A percentile compares a stretch with the other conserved stretches of the same genome.
Conservation (phyloP, 2,888 invertebrate genomes). For the Ophion ventricosus region DNA sequence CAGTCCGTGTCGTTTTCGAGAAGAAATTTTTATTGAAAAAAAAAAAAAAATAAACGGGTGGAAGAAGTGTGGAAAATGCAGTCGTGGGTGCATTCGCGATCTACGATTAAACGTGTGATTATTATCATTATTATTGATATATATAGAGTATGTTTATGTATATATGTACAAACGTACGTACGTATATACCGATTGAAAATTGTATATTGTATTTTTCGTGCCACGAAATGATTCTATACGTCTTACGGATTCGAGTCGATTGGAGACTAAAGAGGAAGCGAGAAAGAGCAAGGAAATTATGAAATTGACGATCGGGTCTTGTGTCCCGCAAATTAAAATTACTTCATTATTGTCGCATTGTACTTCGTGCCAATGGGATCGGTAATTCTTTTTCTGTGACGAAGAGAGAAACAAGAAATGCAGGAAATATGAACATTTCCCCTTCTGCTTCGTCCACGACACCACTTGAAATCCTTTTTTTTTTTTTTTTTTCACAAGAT, state of each 20-base stretch:
- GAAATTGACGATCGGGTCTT: slow-evolving; percentile 22
- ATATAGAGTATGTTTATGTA: slow-evolving; percentile 42
- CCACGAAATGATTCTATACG: slow-evolving; percentile 20
- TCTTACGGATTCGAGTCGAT: slow-evolving; percentile 48
- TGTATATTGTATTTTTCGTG: slow-evolving; percentile 59
- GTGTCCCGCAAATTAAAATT: slow-evolving; percentile 46
- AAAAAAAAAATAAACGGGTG: background rate
- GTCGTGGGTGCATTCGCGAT: background rate
- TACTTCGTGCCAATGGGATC: background rate
- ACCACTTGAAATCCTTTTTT: slow-evolving; percentile 30
- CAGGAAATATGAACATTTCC: slow-evolving; percentile 38
- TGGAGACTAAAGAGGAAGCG: background rate
- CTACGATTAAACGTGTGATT: slow-evolving; percentile 43
- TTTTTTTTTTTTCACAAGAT: slow-evolving; percentile 27
- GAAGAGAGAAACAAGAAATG: slow-evolving; percentile 15
- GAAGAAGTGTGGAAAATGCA: slow-evolving; percentile 16
- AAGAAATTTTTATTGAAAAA: slow-evolving; percentile 8
- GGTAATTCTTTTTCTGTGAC: slow-evolving; percentile 1
- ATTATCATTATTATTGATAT: slow-evolving; percentile 22
- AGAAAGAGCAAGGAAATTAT: slow-evolving; percentile 43
- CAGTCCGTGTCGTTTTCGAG: slow-evolving; percentile 23
- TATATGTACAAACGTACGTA: slow-evolving; percentile 24
- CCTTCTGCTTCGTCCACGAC: slow-evolving; percentile 53
- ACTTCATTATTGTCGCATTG: slow-evolving; percentile 4
- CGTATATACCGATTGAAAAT: slow-evolving; percentile 39